A percentile compares a stretch with the other conserved stretches of the same genome.
Evolutionary conservation across 2,797 vertebrate genomes (phyloP).

Genomic region (Caiman crocodilus): DNA sequence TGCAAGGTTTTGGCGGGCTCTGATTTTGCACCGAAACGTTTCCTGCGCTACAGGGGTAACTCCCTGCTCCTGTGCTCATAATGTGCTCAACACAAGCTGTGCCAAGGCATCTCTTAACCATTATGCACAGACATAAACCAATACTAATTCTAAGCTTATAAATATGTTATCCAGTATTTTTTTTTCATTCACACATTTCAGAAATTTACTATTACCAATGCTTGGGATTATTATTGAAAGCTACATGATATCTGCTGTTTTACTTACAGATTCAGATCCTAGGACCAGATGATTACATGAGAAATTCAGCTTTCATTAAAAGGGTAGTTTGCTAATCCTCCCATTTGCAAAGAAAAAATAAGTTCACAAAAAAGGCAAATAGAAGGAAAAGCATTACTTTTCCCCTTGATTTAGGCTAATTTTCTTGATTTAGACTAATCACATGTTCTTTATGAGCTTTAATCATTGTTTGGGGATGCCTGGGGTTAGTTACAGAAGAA

Average conservation of each 20-base stretch:
- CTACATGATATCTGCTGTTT: background rate
- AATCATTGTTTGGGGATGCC: background rate
- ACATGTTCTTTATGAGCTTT: background rate
- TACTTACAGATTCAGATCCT: background rate
- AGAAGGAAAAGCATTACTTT: rapidly evolving
- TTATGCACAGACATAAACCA: too few relatives aligned
- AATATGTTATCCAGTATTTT: background rate
- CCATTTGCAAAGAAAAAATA: background rate
- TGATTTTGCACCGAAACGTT: too few relatives aligned
- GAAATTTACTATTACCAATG: background rate
- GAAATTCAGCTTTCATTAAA: background rate
- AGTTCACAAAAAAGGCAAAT: background rate
- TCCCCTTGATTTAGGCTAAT: background rate
- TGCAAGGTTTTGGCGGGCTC: too few relatives aligned
- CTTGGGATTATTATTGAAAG: background rate
- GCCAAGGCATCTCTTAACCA: too few relatives aligned
- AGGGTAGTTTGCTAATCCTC: background rate
- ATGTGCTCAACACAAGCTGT: too few relatives aligned
- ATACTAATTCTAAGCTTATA: background rate
- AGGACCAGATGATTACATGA: background rate
- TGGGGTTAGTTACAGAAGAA: background rate
- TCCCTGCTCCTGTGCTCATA: too few relatives aligned
- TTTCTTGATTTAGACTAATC: background rate
- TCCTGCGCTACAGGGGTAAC: too few relatives aligned
- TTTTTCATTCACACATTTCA: background rate